phyloP scores from a whole-genome alignment of 2,888 invertebrate genomes.

The Pammene fasciana region DNA sequence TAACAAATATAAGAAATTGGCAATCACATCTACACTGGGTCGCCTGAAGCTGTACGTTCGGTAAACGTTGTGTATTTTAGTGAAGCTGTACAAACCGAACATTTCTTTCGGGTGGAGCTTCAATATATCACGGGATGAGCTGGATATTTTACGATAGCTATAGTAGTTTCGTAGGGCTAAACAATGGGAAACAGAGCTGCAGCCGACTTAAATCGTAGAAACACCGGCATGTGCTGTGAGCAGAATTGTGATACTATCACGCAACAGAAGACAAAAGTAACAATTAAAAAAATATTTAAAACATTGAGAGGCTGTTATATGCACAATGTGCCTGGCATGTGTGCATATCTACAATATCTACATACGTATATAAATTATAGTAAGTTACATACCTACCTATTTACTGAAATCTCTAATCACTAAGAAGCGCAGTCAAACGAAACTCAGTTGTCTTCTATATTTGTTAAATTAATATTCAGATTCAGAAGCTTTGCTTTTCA shows the following conservation, averaged over 20 bases:
- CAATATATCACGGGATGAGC: conserved; percentile 13
- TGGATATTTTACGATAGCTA: conserved; percentile 12
- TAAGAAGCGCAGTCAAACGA: conserved; percentile 9
- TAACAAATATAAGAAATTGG: not conserved
- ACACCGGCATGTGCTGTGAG: not conserved
- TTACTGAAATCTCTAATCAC: not conserved
- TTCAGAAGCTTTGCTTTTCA: conserved; percentile 16
- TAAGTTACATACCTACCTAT: too few species aligned
- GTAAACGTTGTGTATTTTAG: not conserved
- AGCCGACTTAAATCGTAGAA: not conserved
- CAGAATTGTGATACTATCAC: not conserved
- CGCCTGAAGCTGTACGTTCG: not conserved
- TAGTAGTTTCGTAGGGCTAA: conserved; percentile 5
- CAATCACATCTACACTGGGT: not conserved
- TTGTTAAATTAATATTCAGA: conserved; percentile 32
- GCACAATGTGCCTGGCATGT: too few species aligned
- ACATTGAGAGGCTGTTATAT: too few species aligned
- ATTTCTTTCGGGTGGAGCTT: conserved; percentile 21
- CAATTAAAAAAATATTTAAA: too few species aligned
- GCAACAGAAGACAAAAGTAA: too few species aligned
- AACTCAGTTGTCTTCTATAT: conserved; percentile 8
- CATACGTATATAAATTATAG: too few species aligned
- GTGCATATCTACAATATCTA: too few species aligned
- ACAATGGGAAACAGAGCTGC: not conserved
- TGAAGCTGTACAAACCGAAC: conserved; percentile 3